These are phyloP conservation scores for Potamarius usumacintae DNA, from an alignment of 2,113 vertebrate species.

Conservation along the genomic window DNA sequence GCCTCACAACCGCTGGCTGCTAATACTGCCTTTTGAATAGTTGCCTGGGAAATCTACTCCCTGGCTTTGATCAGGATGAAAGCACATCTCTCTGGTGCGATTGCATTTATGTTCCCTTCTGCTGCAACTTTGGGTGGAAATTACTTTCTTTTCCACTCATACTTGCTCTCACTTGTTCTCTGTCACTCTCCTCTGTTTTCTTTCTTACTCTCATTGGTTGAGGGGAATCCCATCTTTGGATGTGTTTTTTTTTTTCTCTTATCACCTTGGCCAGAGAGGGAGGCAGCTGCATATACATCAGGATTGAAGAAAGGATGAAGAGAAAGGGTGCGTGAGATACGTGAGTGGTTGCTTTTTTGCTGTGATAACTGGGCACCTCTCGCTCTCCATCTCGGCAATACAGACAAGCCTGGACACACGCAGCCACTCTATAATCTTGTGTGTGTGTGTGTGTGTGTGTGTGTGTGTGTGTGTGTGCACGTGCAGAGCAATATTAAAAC, in stretches of 20 bases:
- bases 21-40: slow-evolving; percentile 52
- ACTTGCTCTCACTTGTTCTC: slow-evolving; percentile 34
- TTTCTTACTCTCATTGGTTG: slow-evolving; percentile 40
- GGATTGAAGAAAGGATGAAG: slow-evolving; percentile 35
- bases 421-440: slow-evolving; percentile 49
- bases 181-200: slow-evolving; percentile 52
- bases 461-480: slow-evolving; percentile 31
- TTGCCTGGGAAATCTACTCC: slow-evolving; percentile 51
- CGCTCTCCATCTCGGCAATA: slow-evolving; percentile 17
- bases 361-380: slow-evolving; percentile 37
- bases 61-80: slow-evolving; percentile 44
- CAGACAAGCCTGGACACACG: slow-evolving; percentile 40
- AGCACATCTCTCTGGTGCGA: slow-evolving; percentile 40
- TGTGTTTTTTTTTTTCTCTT: slow-evolving; percentile 49
- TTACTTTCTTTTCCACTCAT: slow-evolving; percentile 50
- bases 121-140: slow-evolving; percentile 56
- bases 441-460: slow-evolving; percentile 40
- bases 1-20: slow-evolving; percentile 28
- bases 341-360: slow-evolving; percentile 39
- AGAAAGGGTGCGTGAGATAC: slow-evolving; percentile 42
- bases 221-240: slow-evolving; percentile 60
- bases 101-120: slow-evolving; percentile 54
- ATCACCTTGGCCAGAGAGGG: slow-evolving; percentile 41
- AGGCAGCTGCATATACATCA: slow-evolving; percentile 42
- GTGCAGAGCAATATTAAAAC: slow-evolving; percentile 62